phyloP scores from a whole-genome alignment of 2,888 invertebrate genomes.

The Choristoneura rosaceana region DNA sequence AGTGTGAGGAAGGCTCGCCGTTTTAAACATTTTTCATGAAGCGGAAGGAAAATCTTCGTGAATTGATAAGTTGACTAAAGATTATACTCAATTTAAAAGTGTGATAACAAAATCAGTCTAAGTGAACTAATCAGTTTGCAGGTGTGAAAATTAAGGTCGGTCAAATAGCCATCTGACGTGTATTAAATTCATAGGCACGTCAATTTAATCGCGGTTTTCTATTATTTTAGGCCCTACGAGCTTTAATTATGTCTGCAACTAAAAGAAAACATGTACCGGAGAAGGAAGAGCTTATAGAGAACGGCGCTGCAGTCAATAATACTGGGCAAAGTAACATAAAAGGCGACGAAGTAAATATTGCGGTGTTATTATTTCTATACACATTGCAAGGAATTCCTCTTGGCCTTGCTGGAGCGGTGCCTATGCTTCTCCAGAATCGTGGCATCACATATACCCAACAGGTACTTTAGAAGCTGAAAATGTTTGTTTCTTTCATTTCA shows the following conservation, averaged over 20 bases:
- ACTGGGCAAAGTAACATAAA: conserved; percentile 81
- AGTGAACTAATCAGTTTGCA: conserved; percentile 4
- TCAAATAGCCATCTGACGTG: conserved; percentile 66
- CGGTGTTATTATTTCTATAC: conserved; percentile 95
- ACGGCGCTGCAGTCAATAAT: conserved; percentile 63
- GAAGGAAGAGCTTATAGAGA: conserved; percentile 75
- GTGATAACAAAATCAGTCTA: neutral
- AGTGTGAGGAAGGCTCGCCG: conserved; percentile 22
- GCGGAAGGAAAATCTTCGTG: conserved; percentile 31
- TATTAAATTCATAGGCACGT: conserved; percentile 59
- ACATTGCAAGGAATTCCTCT: conserved; percentile 98
- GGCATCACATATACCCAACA: conserved; percentile 98
- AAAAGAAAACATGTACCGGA: conserved; percentile 74
- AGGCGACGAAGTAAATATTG: conserved; percentile 93
- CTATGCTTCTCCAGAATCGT: conserved; percentile 97
- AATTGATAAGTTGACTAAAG: conserved; percentile 27
- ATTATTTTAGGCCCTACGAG: conserved; percentile 65
- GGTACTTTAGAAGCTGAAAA: conserved; percentile 61
- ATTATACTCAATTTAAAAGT: conserved; percentile 7
- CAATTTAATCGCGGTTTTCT: conserved; percentile 40
- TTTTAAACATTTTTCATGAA: conserved; percentile 27
- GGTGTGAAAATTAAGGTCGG: conserved; percentile 74
- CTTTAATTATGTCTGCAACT: conserved; percentile 73
- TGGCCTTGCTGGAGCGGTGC: conserved; percentile 96
- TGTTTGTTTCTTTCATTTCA: neutral